phyloP scores from a whole-genome alignment of 2,888 invertebrate species.

The Clanis bilineata region DNA sequence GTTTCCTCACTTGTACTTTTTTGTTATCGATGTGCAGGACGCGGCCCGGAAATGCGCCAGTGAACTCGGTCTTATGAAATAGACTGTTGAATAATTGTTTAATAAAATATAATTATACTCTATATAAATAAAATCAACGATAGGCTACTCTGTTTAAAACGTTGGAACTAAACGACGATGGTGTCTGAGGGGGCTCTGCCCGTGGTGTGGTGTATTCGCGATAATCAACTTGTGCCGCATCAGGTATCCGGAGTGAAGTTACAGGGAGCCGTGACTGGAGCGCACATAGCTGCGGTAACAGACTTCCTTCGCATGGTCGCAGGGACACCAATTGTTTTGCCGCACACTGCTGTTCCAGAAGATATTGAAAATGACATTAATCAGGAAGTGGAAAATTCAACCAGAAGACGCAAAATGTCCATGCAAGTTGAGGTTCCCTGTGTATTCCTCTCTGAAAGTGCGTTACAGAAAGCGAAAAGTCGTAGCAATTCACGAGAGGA shows the following conservation, averaged over 20 bases:
- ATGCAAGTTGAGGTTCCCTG: constrained; percentile 81
- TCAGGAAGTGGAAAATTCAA: constrained; percentile 68
- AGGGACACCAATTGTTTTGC: constrained; percentile 84
- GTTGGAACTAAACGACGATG: constrained; percentile 69
- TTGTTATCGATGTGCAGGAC: constrained; percentile 60
- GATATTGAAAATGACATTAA: constrained; percentile 70
- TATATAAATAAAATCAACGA: constrained; percentile 17
- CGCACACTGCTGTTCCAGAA: constrained; percentile 67
- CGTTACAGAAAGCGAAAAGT: constrained; percentile 71
- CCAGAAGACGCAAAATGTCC: constrained; percentile 74
- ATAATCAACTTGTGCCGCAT: constrained; percentile 86
- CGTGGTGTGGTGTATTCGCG: constrained; percentile 86
- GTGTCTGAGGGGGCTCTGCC: constrained; percentile 83
- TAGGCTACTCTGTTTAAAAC: constrained; percentile 27
- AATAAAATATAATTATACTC: constrained; percentile 12
- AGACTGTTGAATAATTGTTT: constrained; percentile 14
- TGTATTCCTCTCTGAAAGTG: constrained; percentile 77
- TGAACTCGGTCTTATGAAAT: constrained; percentile 36
- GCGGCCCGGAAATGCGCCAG: constrained; percentile 63
- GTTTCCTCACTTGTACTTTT: constrained; percentile 57
- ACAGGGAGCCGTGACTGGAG: constrained; percentile 85
- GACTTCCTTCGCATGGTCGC: constrained; percentile 85
- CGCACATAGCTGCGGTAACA: constrained; percentile 85
- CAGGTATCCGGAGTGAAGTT: constrained; percentile 85
- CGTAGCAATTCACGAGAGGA: constrained; percentile 75